phyloP scores from a whole-genome alignment of 64 coral and sea anemone species.

The Catalaphyllia jardinei region DNA sequence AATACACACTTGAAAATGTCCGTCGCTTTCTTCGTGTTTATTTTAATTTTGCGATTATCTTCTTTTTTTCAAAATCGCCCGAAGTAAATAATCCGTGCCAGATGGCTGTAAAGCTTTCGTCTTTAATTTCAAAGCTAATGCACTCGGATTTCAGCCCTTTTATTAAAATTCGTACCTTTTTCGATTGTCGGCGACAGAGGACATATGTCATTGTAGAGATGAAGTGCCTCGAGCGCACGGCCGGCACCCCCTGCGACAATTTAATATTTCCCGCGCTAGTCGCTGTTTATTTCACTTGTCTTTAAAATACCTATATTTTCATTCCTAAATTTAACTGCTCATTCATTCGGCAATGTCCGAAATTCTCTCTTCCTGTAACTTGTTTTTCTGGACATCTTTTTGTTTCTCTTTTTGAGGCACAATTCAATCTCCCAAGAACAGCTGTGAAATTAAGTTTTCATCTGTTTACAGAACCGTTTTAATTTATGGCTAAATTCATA shows the following conservation, averaged over 20 bases:
- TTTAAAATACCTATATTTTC: background rate
- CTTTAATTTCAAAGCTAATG: constrained; percentile 31
- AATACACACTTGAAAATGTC: background rate
- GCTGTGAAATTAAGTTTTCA: constrained; percentile 64
- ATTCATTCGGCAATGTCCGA: background rate
- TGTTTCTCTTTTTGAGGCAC: constrained; percentile 28
- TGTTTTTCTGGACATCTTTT: constrained; percentile 1
- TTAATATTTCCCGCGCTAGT: constrained; percentile 38
- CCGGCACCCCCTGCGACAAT: background rate
- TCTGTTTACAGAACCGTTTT: constrained; percentile 81
- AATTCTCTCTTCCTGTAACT: background rate
- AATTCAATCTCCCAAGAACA: constrained; percentile 27
- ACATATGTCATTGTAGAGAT: constrained; percentile 3
- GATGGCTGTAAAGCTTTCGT: constrained; percentile 1
- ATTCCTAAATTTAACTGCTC: background rate
- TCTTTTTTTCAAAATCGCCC: constrained; percentile 5
- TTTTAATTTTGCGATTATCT: background rate
- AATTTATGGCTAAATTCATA: constrained; percentile 65
- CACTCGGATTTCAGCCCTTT: constrained; percentile 10
- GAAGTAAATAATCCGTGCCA: constrained; percentile 5
- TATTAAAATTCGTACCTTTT: constrained; percentile 45
- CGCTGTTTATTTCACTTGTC: constrained; percentile 20
- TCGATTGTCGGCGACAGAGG: background rate
- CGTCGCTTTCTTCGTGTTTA: background rate
- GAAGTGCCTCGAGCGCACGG: background rate